These are phyloP conservation scores for Isurus oxyrinchus DNA, from an alignment of 2,113 vertebrate genomes.

Conservation along the genomic window DNA sequence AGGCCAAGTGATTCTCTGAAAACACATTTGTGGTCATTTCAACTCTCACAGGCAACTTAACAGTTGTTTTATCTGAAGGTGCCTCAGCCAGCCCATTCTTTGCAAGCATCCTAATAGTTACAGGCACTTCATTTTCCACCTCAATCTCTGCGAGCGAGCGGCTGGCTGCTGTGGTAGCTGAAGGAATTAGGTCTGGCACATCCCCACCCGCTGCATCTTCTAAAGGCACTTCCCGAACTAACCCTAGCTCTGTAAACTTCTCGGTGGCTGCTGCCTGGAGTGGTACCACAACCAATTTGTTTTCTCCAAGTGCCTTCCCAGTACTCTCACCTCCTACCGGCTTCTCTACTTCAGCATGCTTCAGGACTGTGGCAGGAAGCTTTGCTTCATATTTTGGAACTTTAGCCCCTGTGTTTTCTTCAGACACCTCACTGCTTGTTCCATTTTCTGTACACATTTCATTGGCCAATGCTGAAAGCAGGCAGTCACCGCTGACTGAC, in stretches of 20 bases:
- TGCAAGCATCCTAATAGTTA: neutral
- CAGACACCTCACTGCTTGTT: too few species aligned
- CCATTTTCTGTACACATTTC: neutral
- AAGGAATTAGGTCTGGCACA: neutral
- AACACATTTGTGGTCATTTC: neutral
- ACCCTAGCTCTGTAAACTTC: neutral
- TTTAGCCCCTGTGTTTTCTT: neutral
- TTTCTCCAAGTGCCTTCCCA: too few species aligned
- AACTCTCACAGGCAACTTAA: neutral
- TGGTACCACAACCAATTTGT: too few species aligned
- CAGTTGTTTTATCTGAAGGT: neutral
- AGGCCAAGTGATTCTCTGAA: neutral
- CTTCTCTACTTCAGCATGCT: neutral
- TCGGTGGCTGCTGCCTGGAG: neutral
- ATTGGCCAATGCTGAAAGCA: neutral
- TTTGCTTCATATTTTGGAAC: neutral
- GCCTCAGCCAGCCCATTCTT: neutral
- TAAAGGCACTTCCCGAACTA: slow-evolving; percentile 12
- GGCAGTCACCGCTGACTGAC: too few species aligned
- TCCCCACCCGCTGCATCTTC: neutral
- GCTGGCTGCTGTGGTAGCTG: neutral
- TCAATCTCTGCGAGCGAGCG: too few species aligned
- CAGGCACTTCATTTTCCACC: neutral
- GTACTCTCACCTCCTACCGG: too few species aligned
- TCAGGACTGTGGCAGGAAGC: neutral